Conservation (phyloP, 2,113 vertebrate species). For the Peromyscus leucopus region DNA sequence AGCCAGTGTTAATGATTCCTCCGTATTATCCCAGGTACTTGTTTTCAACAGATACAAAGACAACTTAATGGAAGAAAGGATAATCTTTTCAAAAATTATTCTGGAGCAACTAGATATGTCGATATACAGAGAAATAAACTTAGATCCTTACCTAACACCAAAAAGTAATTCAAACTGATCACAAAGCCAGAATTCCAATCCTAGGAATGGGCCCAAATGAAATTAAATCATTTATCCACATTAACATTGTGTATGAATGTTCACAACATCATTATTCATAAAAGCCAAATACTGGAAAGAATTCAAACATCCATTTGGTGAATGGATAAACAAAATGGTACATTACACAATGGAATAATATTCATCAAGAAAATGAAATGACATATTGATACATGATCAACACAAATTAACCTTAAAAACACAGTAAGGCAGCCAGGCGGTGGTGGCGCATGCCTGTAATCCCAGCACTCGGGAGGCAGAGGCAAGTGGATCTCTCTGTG, state of each 20-base stretch:
- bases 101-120: not conserved
- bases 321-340: conserved; percentile 45
- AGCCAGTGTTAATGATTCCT: not conserved
- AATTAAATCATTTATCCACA: conserved; percentile 39
- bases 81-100: conserved; percentile 37
- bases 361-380: conserved; percentile 32
- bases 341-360: conserved; percentile 12
- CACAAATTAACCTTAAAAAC: conserved; percentile 10
- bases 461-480: no score
- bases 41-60: not conserved
- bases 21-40: not conserved
- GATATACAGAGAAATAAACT: conserved; percentile 3
- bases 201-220: conserved; percentile 6
- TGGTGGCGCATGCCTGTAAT: no score
- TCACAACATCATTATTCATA: conserved; percentile 5
- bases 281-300: conserved; percentile 28
- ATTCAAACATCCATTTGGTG: not conserved
- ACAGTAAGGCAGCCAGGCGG: not conserved
- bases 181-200: conserved; percentile 23
- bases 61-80: not conserved
- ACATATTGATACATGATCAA: conserved; percentile 28
- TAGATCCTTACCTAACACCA: conserved; percentile 8
- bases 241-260: conserved; percentile 11
- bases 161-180: conserved; percentile 37
- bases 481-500: no score